phyloP scores from a whole-genome alignment of 2,113 vertebrate species.

The Coptodon bakossiorum region DNA sequence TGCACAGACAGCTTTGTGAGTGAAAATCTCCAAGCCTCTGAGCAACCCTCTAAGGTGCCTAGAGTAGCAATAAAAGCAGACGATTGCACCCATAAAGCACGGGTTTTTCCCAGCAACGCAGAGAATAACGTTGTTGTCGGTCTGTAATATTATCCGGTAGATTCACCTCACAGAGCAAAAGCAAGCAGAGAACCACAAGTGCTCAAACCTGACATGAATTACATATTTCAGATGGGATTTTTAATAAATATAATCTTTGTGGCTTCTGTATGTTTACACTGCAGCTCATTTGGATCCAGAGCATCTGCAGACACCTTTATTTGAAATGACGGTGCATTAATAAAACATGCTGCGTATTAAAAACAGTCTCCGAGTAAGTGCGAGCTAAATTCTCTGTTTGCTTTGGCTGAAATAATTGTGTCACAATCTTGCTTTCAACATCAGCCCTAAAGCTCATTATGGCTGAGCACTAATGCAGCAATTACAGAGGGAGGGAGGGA shows the following conservation, averaged over 20 bases:
- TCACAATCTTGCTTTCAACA: neutral
- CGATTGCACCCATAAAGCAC: slow-evolving; percentile 17
- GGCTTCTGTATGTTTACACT: neutral
- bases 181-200: neutral
- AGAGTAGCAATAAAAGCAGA: neutral
- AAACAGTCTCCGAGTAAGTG: neutral
- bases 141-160: neutral
- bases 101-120: neutral
- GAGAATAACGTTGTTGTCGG: neutral
- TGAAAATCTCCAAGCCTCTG: neutral
- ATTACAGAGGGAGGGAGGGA: neutral
- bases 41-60: neutral
- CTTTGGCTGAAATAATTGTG: neutral
- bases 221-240: neutral
- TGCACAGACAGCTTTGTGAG: neutral
- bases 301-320: neutral
- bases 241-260: neutral
- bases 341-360: neutral
- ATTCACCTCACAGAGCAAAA: neutral
- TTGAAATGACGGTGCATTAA: neutral
- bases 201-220: neutral
- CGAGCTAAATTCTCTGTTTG: neutral
- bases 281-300: neutral
- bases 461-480: neutral
- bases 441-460: neutral